Evolutionary conservation across 2,888 invertebrate species (phyloP), one percentile per base, ranked within the genome.

Genomic region (Spilosoma lubricipeda): DNA sequence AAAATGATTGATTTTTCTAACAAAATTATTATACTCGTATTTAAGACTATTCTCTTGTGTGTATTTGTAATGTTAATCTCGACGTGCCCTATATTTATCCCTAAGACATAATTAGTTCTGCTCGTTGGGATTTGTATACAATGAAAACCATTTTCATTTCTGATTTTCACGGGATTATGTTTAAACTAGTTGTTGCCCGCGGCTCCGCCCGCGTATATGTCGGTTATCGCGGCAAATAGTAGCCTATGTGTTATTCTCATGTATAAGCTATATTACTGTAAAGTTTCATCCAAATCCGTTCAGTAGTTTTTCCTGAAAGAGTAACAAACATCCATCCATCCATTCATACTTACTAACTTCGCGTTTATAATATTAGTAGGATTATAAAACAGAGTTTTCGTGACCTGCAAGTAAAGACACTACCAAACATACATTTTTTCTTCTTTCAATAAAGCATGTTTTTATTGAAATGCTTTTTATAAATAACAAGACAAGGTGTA

Each of bases 41-140:
- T 59, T n/a, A 39, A 56, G 11, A 73, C 64, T 33, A 68, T 72
- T 56, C 45, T 74, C 65, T 33, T 65, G 13, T 67, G 67, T 73
- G 67, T 66, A 71, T 70, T 76, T 76, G 73, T 80, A 72, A 80
- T 73, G 73, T 76, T 76, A 78, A 80, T 76, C 68, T 39, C 52
- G n/a, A 36, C 59, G 67, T 33, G 64, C 71, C 63, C 45, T 48
- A 66, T 67, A 33, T 76, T 27, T 27, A 59, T 59, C 65, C 52
- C 70, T 74, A 79, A 39, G 33, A 33, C 70, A 52, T 45, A 39
- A 48, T 67, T 63, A 30, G 36, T 64, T 71, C n/a, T 67, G 45
- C n/a, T 48, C 71, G 27, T 59, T 69, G 30, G 42, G 23, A 45
- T 59, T 72, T 72, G 42, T 65, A 36, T 39, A 30, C n/a, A 63